A percentile compares a stretch with the other conserved stretches of the same genome.
Evolutionary conservation across 2,888 invertebrate genomes (phyloP).

Genomic region (Phrixothrix hirtus): DNA sequence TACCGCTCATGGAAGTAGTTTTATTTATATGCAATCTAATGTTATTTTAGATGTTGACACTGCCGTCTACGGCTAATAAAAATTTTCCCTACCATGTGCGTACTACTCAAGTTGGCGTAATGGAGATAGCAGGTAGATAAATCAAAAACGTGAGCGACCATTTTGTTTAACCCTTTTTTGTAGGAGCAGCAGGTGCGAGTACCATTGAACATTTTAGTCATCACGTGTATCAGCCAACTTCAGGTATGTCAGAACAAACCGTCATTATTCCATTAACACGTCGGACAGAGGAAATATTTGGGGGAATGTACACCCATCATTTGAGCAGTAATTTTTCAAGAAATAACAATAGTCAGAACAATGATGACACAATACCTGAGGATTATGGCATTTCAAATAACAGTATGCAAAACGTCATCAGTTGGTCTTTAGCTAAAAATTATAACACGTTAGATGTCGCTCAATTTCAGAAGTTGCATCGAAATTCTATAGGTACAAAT

Average conservation of each 20-base stretch:
- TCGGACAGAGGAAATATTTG: slow-evolving; percentile 65
- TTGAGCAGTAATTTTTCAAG: slow-evolving; percentile 22
- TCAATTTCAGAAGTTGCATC: slow-evolving; percentile 1
- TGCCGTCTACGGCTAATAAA: slow-evolving; percentile 83
- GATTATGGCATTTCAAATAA: slow-evolving; percentile 7
- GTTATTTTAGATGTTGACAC: slow-evolving; percentile 69
- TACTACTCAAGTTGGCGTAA: slow-evolving; percentile 78
- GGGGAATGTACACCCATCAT: slow-evolving; percentile 48
- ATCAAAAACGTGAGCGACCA: slow-evolving; percentile 32
- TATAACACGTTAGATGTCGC: slow-evolving; percentile 42
- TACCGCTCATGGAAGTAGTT: too few species aligned
- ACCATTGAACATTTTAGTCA: slow-evolving; percentile 65
- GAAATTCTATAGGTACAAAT: neutral
- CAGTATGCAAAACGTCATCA: slow-evolving; percentile 51
- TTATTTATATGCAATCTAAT: too few species aligned
- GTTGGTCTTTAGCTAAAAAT: slow-evolving; percentile 54
- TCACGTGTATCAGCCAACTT: slow-evolving; percentile 65
- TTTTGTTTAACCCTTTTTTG: slow-evolving; percentile 16
- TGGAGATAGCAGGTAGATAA: slow-evolving; percentile 63
- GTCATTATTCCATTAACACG: slow-evolving; percentile 68
- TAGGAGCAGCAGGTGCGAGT: slow-evolving; percentile 57
- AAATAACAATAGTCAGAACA: slow-evolving; percentile 1
- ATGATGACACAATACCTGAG: neutral
- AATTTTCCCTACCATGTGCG: slow-evolving; percentile 91
- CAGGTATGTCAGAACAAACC: slow-evolving; percentile 58